Conservation (phyloP, 2,797 vertebrate genomes). For the Anas bahamensis region DNA sequence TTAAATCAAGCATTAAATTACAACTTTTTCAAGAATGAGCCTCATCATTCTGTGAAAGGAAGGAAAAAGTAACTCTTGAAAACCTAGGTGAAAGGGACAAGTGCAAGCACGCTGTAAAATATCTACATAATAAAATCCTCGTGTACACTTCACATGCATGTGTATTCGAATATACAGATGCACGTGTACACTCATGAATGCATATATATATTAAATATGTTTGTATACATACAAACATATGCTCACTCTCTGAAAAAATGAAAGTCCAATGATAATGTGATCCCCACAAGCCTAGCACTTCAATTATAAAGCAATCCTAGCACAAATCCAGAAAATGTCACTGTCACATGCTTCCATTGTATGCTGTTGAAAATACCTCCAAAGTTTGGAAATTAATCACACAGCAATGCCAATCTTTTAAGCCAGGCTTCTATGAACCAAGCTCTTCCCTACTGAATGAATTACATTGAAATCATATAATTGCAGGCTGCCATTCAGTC, state of each 20-base stretch:
- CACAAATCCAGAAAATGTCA: conserved; percentile 71
- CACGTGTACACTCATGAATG: neutral
- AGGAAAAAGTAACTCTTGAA: neutral
- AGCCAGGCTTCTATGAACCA: conserved; percentile 69
- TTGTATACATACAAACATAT: neutral
- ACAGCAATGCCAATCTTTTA: conserved; percentile 75
- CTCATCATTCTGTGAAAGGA: neutral
- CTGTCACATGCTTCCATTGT: conserved; percentile 55
- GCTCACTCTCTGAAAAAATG: neutral
- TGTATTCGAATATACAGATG: neutral
- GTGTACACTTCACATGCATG: neutral
- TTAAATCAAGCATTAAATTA: conserved; percentile 61
- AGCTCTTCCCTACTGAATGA: conserved; percentile 61
- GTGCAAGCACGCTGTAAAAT: neutral
- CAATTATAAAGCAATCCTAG: conserved; percentile 72
- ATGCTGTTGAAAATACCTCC: conserved; percentile 65
- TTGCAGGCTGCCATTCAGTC: conserved; percentile 75
- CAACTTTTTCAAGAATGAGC: conserved; percentile 3
- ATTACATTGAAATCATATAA: conserved; percentile 73
- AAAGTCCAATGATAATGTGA: neutral
- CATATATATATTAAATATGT: neutral
- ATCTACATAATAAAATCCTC: neutral
- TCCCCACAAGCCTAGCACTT: conserved; percentile 42
- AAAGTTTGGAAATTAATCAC: conserved; percentile 80
- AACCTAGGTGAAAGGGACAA: neutral